Base-by-base conservation (phyloP, 2,113 vertebrate species). In the Gavialis gangeticus region DNA sequence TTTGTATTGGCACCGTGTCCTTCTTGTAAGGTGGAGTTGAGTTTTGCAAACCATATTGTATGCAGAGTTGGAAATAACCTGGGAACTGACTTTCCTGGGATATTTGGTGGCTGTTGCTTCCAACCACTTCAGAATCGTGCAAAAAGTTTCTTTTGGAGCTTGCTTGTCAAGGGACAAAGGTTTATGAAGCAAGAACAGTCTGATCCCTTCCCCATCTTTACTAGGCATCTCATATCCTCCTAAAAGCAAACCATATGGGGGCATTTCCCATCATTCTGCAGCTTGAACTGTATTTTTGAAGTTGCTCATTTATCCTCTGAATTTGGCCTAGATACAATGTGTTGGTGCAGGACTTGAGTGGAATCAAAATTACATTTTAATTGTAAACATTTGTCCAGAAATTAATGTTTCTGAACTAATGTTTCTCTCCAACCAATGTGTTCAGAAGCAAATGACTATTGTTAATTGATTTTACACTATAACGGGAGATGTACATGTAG, bases 321-420 rank as follows among this genome's bases (percentile, higher is more conserved):
- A 18, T 28, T 79, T 92, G 92, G n/a, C 84, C 84, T 86, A 91
- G 87, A 18, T 12, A 37, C 37, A 25, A 18, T 18, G n/a, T 71
- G 60, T 62, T 37, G 78, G 56, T 57, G 13, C 2, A 84, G 71
- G 76, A 59, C 82, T 75, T 2, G n/a, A 90, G 87, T 76, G 91
- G 93, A 96, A 96, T 73, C 90, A 93, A 96, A 97, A 96, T 83
- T 75, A 16, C 88, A n/a, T 95, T 94, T 93, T 95, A 95, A 97
- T 97, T 95, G 86, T 95, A 96, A 97, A 94, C 96, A 93, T 96
- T 96, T 96, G 96, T 95, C 92, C 92, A 96, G 94, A 96, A 97
- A 96, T 96, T 96, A 97, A 97, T 96, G 93, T 97, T 93, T 97
- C 97, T 89, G 93, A 97, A 97, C 94, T 80, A 96, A 97, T 95